phyloP scores from a whole-genome alignment of 2,113 vertebrate genomes.

The Holacanthus passer region DNA sequence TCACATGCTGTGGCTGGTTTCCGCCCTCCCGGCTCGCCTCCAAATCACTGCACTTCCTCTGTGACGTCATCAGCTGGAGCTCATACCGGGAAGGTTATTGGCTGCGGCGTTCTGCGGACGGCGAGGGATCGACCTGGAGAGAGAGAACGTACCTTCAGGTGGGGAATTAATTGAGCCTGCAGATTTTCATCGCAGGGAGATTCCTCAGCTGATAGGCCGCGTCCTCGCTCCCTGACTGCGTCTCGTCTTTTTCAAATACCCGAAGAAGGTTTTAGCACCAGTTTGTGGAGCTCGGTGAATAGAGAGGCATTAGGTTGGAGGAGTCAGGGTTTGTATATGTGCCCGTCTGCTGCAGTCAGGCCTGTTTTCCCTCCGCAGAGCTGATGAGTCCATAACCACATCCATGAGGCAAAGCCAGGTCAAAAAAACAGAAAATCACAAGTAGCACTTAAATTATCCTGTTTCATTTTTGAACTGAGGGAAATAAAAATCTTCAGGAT shows the following conservation, averaged over 20 bases:
- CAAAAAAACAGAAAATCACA: slow-evolving; percentile 74
- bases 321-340: slow-evolving; percentile 48
- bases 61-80: slow-evolving; percentile 45
- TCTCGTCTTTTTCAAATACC: slow-evolving; percentile 41
- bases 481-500: slow-evolving; percentile 62
- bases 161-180: slow-evolving; percentile 69
- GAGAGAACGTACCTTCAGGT: slow-evolving; percentile 52
- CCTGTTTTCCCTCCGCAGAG: slow-evolving; percentile 48
- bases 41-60: slow-evolving; percentile 50
- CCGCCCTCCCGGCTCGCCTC: slow-evolving; percentile 48
- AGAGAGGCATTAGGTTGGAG: slow-evolving; percentile 58
- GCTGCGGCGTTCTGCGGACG: slow-evolving; percentile 29
- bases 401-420: slow-evolving; percentile 49
- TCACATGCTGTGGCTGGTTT: slow-evolving; percentile 38
- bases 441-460: slow-evolving; percentile 77
- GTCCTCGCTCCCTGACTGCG: slow-evolving; percentile 16
- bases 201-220: slow-evolving; percentile 31
- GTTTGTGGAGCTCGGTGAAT: slow-evolving; percentile 36
- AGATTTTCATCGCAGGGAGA: slow-evolving; percentile 47
- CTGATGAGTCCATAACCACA: slow-evolving; percentile 62
- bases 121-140: slow-evolving; percentile 48
- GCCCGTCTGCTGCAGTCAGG: slow-evolving; percentile 50
- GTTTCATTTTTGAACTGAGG: slow-evolving; percentile 72
- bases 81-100: slow-evolving; percentile 55
- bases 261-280: slow-evolving; percentile 41